A percentile compares a stretch with the other conserved stretches of the same genome.
Conservation (phyloP, 2,888 invertebrate species). For the Tenthredo livida region DNA sequence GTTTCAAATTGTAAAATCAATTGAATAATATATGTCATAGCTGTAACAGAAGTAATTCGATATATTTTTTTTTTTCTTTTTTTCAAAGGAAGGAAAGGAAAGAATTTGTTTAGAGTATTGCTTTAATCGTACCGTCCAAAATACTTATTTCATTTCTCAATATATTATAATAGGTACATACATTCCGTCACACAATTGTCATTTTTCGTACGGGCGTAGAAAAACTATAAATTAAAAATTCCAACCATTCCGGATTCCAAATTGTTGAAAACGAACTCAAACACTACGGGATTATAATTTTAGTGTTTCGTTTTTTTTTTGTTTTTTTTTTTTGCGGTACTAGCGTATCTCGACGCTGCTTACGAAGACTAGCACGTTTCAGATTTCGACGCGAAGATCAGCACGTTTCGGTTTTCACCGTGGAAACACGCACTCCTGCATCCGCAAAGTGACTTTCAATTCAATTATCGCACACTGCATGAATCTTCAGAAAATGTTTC, state of each 20-base stretch:
- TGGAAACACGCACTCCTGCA: no score
- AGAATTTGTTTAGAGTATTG: conserved; percentile 47
- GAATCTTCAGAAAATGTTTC: no score
- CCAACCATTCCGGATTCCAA: background rate
- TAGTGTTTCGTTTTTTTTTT: no score
- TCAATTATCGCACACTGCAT: no score
- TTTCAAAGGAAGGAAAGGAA: background rate
- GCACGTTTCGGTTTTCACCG: no score
- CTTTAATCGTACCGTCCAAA: conserved; percentile 69
- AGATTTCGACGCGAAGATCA: no score
- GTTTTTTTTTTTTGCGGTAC: background rate
- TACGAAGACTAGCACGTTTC: no score
- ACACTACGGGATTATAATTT: background rate
- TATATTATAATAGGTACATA: conserved; percentile 63
- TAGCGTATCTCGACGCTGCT: no score
- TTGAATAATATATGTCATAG: background rate
- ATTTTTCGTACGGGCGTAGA: background rate
- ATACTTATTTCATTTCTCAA: conserved; percentile 68
- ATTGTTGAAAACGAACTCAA: background rate
- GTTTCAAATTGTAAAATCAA: background rate
- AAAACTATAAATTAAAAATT: background rate
- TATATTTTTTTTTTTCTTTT: background rate
- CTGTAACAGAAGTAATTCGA: background rate
- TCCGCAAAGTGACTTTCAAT: no score
- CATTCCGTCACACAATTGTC: background rate